Base-by-base conservation (phyloP, 1,140 invertebrate species). In the Drosophila ambigua region DNA sequence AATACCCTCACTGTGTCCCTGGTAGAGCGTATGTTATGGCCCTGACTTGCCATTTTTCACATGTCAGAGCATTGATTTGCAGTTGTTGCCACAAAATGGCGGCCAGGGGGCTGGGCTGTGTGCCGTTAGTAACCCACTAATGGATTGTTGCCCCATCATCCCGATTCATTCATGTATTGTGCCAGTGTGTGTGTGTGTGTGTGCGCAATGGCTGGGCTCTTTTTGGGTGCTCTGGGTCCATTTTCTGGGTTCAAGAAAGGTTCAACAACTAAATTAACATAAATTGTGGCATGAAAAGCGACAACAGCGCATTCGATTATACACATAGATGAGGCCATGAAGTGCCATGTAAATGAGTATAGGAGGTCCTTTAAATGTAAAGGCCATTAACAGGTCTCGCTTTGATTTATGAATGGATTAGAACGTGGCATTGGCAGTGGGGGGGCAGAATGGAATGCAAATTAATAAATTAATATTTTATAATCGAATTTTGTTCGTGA, bases 381-480 rank as follows among this genome's bases (percentile, higher is more conserved):
- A 59, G 35, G 66, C 63, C 68, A 82, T 83, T 83, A 78, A 73
- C 51, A 59, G 63, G 31, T 52, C 45, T 31, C 15, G 50, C 77
- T 75, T 79, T 79, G 71, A 79, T 79, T 79, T 79, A 79, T 59
- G 58, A 49, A 35, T 53, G 4, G n/a, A 54, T 31, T 39, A 39
- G 44, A 31, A 31, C 31, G 31, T 2, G 28, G 2, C 1, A 20
- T 1, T 1, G 28, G 7, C 7, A 31, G 8, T 20, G 20, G 20
- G 7, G 28, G 7, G 45, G 24, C 39, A 23, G 52, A 46, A 55
- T 35, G 63, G 72, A 74, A 87, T 85, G 58, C 72, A 71, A 87
- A 85, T 78, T 81, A 81, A 85, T 87, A 74, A 73, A 82, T 85
- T 81, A 87, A 85, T 87, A 85, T 82, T 87, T 87, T 85, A 87